These are phyloP conservation scores for Bucco capensis DNA, from an alignment of 2,113 vertebrate species.

Conservation along the genomic window DNA sequence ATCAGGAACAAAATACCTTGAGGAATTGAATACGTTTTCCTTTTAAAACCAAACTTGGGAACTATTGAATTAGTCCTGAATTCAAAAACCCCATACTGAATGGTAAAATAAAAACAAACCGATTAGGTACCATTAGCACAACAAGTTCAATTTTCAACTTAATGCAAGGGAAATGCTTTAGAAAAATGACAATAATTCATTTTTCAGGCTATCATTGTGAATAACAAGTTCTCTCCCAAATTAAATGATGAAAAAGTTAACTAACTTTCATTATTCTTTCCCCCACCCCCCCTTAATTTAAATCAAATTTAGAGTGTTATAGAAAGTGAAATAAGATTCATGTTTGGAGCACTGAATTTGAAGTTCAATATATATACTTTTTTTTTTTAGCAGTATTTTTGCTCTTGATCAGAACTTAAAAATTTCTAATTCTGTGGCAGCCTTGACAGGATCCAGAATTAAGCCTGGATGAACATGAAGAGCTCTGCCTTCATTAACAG, in stretches of 20 bases:
- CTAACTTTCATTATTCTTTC: not conserved
- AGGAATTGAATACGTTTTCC: not conserved
- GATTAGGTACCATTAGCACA: too few relatives aligned
- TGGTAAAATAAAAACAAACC: too few relatives aligned
- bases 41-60: not conserved
- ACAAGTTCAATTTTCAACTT: too few relatives aligned
- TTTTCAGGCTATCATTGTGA: not conserved
- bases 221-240: not conserved
- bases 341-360: not conserved
- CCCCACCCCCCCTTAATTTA: too few relatives aligned
- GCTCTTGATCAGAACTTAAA: not conserved
- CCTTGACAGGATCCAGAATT: not conserved
- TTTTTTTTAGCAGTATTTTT: not conserved
- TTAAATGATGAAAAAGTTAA: not conserved
- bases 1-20: not conserved
- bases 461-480: not conserved
- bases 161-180: not conserved
- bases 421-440: not conserved
- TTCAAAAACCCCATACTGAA: not conserved
- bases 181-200: not conserved
- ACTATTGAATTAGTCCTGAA: too few relatives aligned
- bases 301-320: not conserved
- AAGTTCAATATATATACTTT: not conserved
- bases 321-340: not conserved
- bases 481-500: slow-evolving; percentile 28